phyloP scores from a whole-genome alignment of 2,888 invertebrate genomes.

The Drosophila acutilabella region DNA sequence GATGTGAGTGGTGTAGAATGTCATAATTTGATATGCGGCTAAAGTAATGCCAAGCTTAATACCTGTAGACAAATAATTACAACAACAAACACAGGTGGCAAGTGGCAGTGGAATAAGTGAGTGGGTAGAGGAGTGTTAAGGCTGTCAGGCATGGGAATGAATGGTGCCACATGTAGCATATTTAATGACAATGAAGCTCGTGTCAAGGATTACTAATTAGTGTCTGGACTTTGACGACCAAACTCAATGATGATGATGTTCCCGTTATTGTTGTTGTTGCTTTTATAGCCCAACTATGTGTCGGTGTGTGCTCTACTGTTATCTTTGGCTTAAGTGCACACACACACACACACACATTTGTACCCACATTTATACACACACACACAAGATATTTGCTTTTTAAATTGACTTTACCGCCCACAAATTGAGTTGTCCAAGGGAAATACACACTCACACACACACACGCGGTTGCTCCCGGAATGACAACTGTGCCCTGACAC shows the following conservation, averaged over 20 bases:
- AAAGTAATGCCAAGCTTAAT: slow-evolving; percentile 65
- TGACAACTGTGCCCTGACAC: slow-evolving; percentile 3
- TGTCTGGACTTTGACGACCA: slow-evolving; percentile 76
- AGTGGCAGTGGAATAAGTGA: not conserved
- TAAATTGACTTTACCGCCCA: slow-evolving; percentile 73
- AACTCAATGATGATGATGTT: slow-evolving; percentile 19
- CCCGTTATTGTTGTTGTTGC: slow-evolving; percentile 23
- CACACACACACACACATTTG: slow-evolving; percentile 13
- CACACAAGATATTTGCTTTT: slow-evolving; percentile 66
- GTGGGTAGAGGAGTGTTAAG: not conserved
- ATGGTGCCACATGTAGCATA: slow-evolving; percentile 70
- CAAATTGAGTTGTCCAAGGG: slow-evolving; percentile 69
- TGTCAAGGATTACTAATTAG: slow-evolving; percentile 81
- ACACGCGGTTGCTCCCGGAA: not conserved
- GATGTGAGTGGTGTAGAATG: slow-evolving; percentile 32
- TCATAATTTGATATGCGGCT: slow-evolving; percentile 72
- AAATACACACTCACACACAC: not conserved
- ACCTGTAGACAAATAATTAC: slow-evolving; percentile 80
- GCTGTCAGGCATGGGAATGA: not conserved
- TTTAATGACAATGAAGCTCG: slow-evolving; percentile 77
- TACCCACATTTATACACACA: not conserved
- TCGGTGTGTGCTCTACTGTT: slow-evolving; percentile 26
- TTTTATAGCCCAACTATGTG: slow-evolving; percentile 27
- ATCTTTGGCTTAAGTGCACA: slow-evolving; percentile 59
- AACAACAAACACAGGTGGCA: slow-evolving; percentile 38